These are phyloP conservation scores for Coregonus ussuriensis DNA, from an alignment of 2,797 vertebrate species.

Conservation along the genomic window DNA sequence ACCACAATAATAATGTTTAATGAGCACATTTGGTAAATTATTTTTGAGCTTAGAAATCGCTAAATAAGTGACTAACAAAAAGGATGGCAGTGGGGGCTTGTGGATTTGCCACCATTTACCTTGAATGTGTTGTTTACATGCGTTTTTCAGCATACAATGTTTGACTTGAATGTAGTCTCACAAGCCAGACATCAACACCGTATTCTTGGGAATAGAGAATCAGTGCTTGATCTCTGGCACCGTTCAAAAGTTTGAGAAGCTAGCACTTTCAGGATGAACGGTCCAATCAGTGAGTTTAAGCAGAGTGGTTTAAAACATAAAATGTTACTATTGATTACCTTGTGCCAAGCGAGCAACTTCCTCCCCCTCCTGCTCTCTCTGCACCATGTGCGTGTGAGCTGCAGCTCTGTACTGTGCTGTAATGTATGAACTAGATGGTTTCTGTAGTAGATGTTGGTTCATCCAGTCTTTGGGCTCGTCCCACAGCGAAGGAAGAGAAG, in stretches of 20 bases:
- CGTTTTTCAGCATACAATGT: too few relatives aligned
- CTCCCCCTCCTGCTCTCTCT: neutral
- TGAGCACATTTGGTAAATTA: too few relatives aligned
- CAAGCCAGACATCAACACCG: neutral
- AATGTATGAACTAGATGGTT: neutral
- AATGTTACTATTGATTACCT: neutral
- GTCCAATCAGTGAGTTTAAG: too few relatives aligned
- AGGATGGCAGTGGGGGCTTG: too few relatives aligned
- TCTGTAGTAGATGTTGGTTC: neutral
- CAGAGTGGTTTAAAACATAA: too few relatives aligned
- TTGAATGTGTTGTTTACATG: too few relatives aligned
- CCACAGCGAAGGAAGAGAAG: neutral
- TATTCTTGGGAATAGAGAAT: too few relatives aligned
- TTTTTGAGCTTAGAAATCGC: too few relatives aligned
- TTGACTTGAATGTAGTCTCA: neutral
- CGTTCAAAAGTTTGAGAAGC: neutral
- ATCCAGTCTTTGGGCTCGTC: neutral
- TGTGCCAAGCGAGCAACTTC: neutral
- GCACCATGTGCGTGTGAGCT: neutral
- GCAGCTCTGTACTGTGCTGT: neutral
- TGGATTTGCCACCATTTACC: too few relatives aligned
- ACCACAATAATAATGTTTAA: too few relatives aligned
- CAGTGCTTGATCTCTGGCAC: neutral
- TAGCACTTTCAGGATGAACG: neutral
- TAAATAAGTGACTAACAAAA: too few relatives aligned